Base-by-base conservation (phyloP, 2,797 vertebrate genomes). In the Cryptoblepharus egeriae region DNA sequence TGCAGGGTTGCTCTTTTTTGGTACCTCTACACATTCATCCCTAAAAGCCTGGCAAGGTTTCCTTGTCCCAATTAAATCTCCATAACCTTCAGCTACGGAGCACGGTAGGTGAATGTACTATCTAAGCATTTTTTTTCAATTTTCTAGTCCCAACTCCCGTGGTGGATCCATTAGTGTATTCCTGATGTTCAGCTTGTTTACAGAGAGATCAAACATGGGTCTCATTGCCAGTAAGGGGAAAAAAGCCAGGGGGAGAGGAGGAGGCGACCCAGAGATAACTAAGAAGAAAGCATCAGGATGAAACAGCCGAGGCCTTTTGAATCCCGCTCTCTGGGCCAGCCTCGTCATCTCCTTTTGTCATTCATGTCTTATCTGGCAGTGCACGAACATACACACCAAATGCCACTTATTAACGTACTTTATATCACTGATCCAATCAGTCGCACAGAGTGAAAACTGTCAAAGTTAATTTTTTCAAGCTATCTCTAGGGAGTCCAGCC, bases 401-500 rank as follows among this genome's bases (percentile, higher is more conserved):
- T 84, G 67, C 87, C 80, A 85, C 42, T 94, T 94, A 81, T 85
- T 87, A 91, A 93, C 90, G 69, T 81, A 70, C 67, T 91, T 93
- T 91, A 85, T 89, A 78, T 77, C 85, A 91, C 60, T 82, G 84
- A 90, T 87, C 61, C 45, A 86, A 84, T 85, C 88, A 79, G 87
- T 92, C 87, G 91, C 80, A 89, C 58, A 89, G 86, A 91, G 88
- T 65, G 89, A 87, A 88, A 92, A 92, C 83, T 93, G 89, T 91
- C 91, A 89, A 89, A 92, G 81, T 90, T 92, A 90, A 71, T 94
- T 88, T 91, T 94, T 95, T 93, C 84, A 88, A 90, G 61, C 89
- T 88, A 89, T 94, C 90, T 91, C 86, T 30, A n/a, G 81, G 92
- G 93, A 93, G 88, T 93, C 85, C 61, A 85, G 83, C 28, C 88